Percentiles rank a stretch among this genome's conserved stretches.
These are phyloP conservation scores for Passer montanus DNA, from an alignment of 2,113 vertebrate species.

Conservation along the genomic window DNA sequence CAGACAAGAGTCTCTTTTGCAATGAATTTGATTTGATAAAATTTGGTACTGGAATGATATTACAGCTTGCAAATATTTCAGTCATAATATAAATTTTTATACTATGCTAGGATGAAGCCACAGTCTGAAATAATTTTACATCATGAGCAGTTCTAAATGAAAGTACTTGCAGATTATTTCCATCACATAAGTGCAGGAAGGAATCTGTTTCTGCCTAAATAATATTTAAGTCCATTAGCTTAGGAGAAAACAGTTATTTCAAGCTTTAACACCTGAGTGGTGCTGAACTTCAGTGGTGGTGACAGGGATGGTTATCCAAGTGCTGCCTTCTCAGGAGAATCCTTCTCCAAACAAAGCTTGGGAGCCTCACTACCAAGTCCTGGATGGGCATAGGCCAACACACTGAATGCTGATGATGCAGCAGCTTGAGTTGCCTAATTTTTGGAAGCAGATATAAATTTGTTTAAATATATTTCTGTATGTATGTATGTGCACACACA, in stretches of 20 bases:
- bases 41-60: not conserved
- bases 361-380: not conserved
- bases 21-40: not conserved
- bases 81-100: constrained; percentile 34
- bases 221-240: constrained; percentile 23
- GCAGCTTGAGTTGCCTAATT: not conserved
- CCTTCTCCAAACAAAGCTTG: not conserved
- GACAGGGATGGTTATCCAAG: not conserved
- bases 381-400: rapidly evolving
- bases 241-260: constrained; percentile 38
- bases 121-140: constrained; percentile 24
- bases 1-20: not conserved
- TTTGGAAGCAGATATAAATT: rapidly evolving
- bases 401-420: not conserved
- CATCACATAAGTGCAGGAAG: not conserved
- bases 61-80: constrained; percentile 35
- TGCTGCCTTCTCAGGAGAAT: not conserved
- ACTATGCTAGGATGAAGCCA: constrained; percentile 1
- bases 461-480: not conserved
- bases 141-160: constrained; percentile 13
- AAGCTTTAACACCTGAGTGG: not conserved
- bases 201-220: constrained; percentile 33
- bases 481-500: rapidly evolving
- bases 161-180: constrained; percentile 42
- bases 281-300: not conserved